phyloP scores from a whole-genome alignment of 2,888 invertebrate genomes.

The Sarcophaga carnaria region DNA sequence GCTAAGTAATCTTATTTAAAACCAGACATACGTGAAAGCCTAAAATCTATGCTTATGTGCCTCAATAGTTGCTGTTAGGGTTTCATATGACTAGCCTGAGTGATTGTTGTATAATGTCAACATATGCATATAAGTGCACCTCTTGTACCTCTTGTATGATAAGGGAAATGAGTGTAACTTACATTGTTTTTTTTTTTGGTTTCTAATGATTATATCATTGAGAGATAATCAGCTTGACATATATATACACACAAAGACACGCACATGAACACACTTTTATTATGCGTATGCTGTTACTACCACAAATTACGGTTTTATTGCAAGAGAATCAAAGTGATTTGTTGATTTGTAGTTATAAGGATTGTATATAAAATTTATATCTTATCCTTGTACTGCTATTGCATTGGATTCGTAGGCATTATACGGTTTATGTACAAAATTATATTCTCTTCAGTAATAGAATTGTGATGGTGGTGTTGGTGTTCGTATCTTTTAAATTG shows the following conservation, averaged over 20 bases:
- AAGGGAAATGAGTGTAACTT: neutral
- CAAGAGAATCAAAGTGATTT: neutral
- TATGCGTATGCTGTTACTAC: neutral
- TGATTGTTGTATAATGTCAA: no score
- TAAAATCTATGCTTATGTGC: no score
- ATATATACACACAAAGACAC: neutral
- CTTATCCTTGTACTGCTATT: neutral
- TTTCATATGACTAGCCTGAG: neutral
- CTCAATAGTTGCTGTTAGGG: no score
- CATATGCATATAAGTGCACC: neutral
- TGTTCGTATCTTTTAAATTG: constrained; percentile 5
- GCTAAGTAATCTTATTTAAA: no score
- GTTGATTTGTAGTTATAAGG: neutral
- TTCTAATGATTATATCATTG: neutral
- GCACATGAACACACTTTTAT: no score
- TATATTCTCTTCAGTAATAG: neutral
- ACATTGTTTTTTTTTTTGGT: neutral
- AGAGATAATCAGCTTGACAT: constrained; percentile 2
- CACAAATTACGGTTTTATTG: neutral
- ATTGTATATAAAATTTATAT: neutral
- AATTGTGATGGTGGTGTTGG: neutral
- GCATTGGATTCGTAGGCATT: neutral
- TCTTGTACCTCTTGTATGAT: no score
- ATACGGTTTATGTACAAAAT: neutral
- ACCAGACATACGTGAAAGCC: no score